These are phyloP conservation scores for Scaptomyza pallida DNA, from an alignment of 1,140 invertebrate genomes.

Conservation along the genomic window DNA sequence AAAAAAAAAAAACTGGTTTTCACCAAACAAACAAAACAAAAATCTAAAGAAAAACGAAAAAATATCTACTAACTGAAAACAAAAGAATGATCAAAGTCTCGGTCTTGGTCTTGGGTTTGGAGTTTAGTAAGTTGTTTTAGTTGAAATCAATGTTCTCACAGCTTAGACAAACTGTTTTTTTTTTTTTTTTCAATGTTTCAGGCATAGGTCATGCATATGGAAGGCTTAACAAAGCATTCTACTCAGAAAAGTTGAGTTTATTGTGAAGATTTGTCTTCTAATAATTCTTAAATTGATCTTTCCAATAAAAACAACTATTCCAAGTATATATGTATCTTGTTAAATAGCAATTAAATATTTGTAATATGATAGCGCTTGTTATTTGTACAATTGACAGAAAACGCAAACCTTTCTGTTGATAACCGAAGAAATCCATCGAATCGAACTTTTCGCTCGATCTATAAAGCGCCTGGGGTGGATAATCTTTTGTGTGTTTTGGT, in stretches of 20 bases:
- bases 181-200: constrained; percentile 13
- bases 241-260: constrained; percentile 38
- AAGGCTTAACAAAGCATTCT: constrained; percentile 13
- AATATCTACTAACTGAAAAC: neutral
- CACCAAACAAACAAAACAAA: constrained; percentile 23
- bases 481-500: constrained; percentile 75
- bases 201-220: constrained; percentile 42
- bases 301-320: constrained; percentile 29
- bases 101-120: neutral
- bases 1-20: constrained; percentile 70
- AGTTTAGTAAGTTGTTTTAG: neutral
- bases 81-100: constrained; percentile 18
- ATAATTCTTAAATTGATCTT: neutral
- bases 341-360: constrained; percentile 6
- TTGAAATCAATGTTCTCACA: constrained; percentile 23
- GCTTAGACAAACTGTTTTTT: constrained; percentile 13
- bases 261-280: neutral
- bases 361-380: constrained; percentile 26
- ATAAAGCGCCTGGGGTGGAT: constrained; percentile 85
- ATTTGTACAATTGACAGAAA: constrained; percentile 53
- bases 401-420: constrained; percentile 83
- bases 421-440: constrained; percentile 85
- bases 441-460: constrained; percentile 87
- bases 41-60: constrained; percentile 3
- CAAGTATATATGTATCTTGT: constrained; percentile 15